Base-by-base conservation (phyloP, 2,888 invertebrate species). In the Hololepta plana region DNA sequence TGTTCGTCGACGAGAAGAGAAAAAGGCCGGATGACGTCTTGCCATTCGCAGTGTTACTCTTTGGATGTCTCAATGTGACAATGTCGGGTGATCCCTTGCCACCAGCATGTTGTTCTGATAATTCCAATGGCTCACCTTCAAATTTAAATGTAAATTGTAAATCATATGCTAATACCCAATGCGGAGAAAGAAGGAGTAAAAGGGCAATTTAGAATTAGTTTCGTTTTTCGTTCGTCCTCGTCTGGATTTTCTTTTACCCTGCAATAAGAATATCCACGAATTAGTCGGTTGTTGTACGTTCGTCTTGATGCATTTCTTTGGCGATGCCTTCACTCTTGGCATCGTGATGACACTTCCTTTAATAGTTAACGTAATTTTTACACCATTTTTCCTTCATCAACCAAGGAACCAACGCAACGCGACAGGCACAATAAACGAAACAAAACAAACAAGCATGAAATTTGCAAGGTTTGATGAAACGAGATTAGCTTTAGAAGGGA, bases 21-120 rank as follows among this genome's bases (percentile, higher is more conserved):
- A 70, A 77, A 46, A 72, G 64, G 3, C 69, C 60, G 7, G 66
- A 59, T n/a, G n/a, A n/a, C n/a, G n/a, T n/a, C n/a, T n/a, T n/a
- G n/a, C n/a, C n/a, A 36, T 63, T 62, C 30, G 64, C 65, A 19
- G 67, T 62, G 15, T 64, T 66, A n/a, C n/a, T n/a, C n/a, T n/a
- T n/a, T 20, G 77, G 77, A 49, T 77, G 74, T 29, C 69, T 59
- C 13, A 79, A 51, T 32, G 69, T 68, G 16, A 75, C 63, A 31
- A 76, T 65, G 36, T 57, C 57, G 43, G 70, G 55, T 12, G 52
- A 51, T 7, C 53, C 52, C 32, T 43, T 51, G n/a, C 51, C 53
- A n/a, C n/a, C n/a, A 15, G 51, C 51, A 32, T 53, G 52, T 36
- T 55, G 51, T 30, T 55, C 53, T 11, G 51, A 50, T 9, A 51